phyloP scores from a whole-genome alignment of 2,797 vertebrate species.

The Scomberomorus guttatus region DNA sequence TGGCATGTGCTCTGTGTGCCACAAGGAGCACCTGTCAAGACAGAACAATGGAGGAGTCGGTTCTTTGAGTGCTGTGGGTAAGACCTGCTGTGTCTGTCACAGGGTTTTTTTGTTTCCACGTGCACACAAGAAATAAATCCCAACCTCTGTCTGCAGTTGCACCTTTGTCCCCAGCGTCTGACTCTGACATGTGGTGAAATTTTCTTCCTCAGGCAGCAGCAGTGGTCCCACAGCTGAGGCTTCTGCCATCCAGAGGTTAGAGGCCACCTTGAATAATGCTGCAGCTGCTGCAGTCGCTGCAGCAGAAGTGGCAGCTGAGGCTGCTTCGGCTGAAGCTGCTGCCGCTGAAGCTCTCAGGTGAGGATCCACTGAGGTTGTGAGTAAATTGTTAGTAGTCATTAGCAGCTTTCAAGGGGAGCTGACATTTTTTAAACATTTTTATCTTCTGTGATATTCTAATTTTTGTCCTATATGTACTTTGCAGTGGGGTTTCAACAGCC shows the following conservation, averaged over 20 bases:
- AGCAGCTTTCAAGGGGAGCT: neutral
- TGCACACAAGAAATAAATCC: neutral
- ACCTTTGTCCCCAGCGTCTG: neutral
- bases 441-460: neutral
- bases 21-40: conserved; percentile 91
- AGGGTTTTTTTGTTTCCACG: neutral
- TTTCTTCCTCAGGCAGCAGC: conserved; percentile 74
- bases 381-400: neutral
- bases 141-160: neutral
- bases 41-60: conserved; percentile 90
- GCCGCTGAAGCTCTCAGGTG: conserved; percentile 78
- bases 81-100: conserved; percentile 51
- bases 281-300: conserved; percentile 80
- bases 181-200: conserved; percentile 16
- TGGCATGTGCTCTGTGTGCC: conserved; percentile 94
- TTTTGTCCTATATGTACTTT: neutral
- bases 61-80: conserved; percentile 86
- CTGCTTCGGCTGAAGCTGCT: conserved; percentile 55
- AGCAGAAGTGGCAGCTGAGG: conserved; percentile 72
- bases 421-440: neutral
- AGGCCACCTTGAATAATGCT: conserved; percentile 91
- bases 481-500: conserved; percentile 66
- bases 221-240: conserved; percentile 89
- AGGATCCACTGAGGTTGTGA: conserved; percentile 11
- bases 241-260: conserved; percentile 93